These are phyloP conservation scores for Globodera rostochiensis DNA, from an alignment of 1,140 invertebrate species.

Conservation along the genomic window DNA sequence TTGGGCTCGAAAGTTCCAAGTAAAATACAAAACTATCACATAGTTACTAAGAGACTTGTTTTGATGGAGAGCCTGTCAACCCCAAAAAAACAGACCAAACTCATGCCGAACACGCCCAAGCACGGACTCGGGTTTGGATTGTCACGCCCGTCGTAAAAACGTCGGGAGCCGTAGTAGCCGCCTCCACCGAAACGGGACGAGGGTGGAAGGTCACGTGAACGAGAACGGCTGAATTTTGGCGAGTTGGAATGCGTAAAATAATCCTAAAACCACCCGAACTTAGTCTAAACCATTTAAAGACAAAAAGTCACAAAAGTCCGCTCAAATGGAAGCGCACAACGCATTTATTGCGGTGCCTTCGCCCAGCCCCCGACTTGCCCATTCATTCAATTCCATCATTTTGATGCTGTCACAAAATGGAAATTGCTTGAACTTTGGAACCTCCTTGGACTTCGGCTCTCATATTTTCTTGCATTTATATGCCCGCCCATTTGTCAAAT, in stretches of 20 bases:
- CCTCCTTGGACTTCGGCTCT: neutral
- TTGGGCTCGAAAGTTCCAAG: too few relatives aligned
- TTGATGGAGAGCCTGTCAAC: too few relatives aligned
- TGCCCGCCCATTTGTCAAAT: neutral
- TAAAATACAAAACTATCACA: too few relatives aligned
- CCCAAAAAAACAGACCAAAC: slow-evolving; percentile 39
- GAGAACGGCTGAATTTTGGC: slow-evolving; percentile 23
- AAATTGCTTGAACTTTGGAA: neutral
- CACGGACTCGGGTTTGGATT: slow-evolving; percentile 42
- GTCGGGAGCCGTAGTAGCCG: slow-evolving; percentile 15
- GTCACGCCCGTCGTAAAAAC: slow-evolving; percentile 39
- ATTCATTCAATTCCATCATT: too few relatives aligned
- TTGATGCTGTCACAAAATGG: neutral
- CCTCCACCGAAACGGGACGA: slow-evolving; percentile 3
- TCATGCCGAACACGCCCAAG: slow-evolving; percentile 51
- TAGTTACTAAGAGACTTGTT: too few relatives aligned
- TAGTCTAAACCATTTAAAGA: neutral
- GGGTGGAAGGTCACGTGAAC: slow-evolving; percentile 13
- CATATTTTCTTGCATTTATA: too few relatives aligned
- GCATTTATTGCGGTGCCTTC: neutral
- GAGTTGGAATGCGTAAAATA: neutral
- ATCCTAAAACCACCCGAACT: neutral
- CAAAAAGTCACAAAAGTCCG: slow-evolving; percentile 7
- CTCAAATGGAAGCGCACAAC: neutral
- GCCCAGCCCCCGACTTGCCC: too few relatives aligned